These are phyloP conservation scores for Julus scanicus DNA, from an alignment of 2,888 invertebrate species.

Conservation along the genomic window DNA sequence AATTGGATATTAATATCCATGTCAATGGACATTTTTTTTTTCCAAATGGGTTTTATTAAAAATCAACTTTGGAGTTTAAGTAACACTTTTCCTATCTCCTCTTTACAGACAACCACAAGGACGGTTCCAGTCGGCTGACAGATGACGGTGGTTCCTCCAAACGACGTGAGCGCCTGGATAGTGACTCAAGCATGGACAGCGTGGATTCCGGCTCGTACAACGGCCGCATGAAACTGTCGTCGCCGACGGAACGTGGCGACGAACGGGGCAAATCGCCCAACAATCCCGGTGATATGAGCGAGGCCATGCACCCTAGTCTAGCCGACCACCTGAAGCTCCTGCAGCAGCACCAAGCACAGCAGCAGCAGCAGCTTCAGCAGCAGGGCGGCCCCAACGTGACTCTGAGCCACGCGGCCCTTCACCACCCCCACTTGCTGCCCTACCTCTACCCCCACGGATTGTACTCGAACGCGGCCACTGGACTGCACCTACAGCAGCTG, in stretches of 20 bases:
- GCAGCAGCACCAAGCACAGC: constrained; percentile 71
- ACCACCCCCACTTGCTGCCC: constrained; percentile 82
- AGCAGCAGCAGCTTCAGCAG: constrained; percentile 56
- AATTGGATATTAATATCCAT: too few relatives aligned
- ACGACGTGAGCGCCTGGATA: constrained; percentile 63
- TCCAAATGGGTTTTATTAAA: too few relatives aligned
- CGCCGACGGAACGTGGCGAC: constrained; percentile 53
- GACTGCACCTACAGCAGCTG: constrained; percentile 56
- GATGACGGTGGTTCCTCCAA: constrained; percentile 62
- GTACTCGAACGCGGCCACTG: constrained; percentile 72
- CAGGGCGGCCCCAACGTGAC: constrained; percentile 85
- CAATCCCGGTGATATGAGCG: constrained; percentile 59
- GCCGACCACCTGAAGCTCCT: constrained; percentile 58
- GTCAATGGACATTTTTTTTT: too few relatives aligned
- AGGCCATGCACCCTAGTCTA: constrained; percentile 56
- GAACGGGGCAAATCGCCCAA: constrained; percentile 54
- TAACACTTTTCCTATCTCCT: background rate
- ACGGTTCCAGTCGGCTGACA: constrained; percentile 54
- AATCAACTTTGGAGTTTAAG: too few relatives aligned
- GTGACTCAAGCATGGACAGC: constrained; percentile 64
- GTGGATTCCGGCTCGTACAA: constrained; percentile 59
- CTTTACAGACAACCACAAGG: constrained; percentile 55
- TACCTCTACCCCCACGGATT: constrained; percentile 92
- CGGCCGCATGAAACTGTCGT: constrained; percentile 39
- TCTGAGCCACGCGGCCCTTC: constrained; percentile 87